Evolutionary conservation across 2,113 vertebrate genomes (phyloP).

Genomic region (Eupsittula cactorum): DNA sequence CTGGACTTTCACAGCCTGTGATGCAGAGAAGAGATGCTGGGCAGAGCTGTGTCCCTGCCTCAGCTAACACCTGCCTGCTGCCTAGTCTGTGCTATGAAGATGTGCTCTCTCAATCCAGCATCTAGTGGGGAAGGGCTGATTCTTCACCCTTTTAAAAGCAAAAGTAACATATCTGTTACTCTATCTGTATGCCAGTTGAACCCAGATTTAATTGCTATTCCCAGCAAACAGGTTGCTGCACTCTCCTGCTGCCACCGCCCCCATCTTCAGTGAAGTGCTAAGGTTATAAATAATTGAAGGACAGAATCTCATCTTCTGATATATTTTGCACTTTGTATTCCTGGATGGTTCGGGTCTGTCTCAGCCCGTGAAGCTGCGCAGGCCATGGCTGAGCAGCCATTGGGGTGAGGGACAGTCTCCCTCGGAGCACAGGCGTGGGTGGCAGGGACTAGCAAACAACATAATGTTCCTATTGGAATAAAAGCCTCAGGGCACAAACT

Average conservation of each 20-base stretch:
- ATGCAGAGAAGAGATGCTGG: background rate
- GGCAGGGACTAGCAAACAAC: background rate
- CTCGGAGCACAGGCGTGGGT: accelerated
- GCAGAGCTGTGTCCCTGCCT: background rate
- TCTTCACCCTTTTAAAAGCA: background rate
- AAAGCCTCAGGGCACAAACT: background rate
- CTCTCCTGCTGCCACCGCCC: background rate
- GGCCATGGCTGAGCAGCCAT: background rate
- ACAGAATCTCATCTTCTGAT: background rate
- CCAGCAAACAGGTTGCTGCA: background rate
- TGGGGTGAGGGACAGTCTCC: background rate
- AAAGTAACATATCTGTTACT: background rate
- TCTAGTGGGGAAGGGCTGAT: background rate
- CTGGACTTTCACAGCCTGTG: background rate
- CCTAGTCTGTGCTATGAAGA: background rate
- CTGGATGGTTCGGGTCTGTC: background rate
- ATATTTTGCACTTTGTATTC: background rate
- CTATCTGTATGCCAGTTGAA: background rate
- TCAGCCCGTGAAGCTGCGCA: background rate
- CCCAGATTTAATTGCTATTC: background rate
- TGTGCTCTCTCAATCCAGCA: accelerated
- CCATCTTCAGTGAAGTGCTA: background rate
- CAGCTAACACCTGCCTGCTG: background rate
- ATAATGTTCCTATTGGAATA: background rate
- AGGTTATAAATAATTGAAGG: background rate